A percentile compares a stretch with the other conserved stretches of the same genome.
Conservation (phyloP, 2,888 invertebrate genomes). For the Biston stratarius region DNA sequence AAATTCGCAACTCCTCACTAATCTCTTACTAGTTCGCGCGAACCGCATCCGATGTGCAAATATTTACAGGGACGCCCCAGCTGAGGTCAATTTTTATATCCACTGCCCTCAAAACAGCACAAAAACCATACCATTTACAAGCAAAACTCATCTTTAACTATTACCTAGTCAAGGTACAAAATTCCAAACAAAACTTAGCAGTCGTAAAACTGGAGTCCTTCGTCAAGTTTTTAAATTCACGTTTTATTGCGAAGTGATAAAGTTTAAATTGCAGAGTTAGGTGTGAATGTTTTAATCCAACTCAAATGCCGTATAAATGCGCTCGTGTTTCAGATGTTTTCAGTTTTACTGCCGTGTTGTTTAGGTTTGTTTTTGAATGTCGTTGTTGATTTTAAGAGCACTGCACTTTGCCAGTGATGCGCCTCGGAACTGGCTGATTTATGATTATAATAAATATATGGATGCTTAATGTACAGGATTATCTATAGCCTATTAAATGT, state of each 20-base stretch:
- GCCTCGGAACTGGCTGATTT: slow-evolving; percentile 82
- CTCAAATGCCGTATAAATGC: slow-evolving; percentile 49
- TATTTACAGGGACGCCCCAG: slow-evolving; percentile 79
- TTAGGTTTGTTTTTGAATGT: slow-evolving; percentile 48
- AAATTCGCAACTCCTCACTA: slow-evolving; percentile 66
- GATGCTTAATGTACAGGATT: slow-evolving; percentile 81
- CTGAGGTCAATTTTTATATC: slow-evolving; percentile 81
- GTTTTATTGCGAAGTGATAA: slow-evolving; percentile 61
- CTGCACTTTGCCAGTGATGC: slow-evolving; percentile 81
- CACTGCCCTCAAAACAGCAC: slow-evolving; percentile 51
- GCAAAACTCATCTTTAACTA: slow-evolving; percentile 42
- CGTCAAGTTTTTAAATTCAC: slow-evolving; percentile 18
- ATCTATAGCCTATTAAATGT: slow-evolving; percentile 68
- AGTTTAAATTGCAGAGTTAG: slow-evolving; percentile 63
- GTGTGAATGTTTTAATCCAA: slow-evolving; percentile 43
- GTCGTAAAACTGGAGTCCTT: slow-evolving; percentile 59
- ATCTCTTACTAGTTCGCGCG: slow-evolving; percentile 76
- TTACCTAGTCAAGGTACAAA: slow-evolving; percentile 40
- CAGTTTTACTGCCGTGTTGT: neutral
- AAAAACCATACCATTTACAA: slow-evolving; percentile 39
- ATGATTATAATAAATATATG: slow-evolving; percentile 84
- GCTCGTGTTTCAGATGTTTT: slow-evolving; percentile 27
- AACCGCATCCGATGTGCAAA: slow-evolving; percentile 75
- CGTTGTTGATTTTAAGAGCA: slow-evolving; percentile 66
- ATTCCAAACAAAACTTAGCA: slow-evolving; percentile 36